A percentile compares a stretch with the other conserved stretches of the same genome.
Conservation (phyloP, 2,113 vertebrate genomes). For the Formicarius rufipectus region DNA sequence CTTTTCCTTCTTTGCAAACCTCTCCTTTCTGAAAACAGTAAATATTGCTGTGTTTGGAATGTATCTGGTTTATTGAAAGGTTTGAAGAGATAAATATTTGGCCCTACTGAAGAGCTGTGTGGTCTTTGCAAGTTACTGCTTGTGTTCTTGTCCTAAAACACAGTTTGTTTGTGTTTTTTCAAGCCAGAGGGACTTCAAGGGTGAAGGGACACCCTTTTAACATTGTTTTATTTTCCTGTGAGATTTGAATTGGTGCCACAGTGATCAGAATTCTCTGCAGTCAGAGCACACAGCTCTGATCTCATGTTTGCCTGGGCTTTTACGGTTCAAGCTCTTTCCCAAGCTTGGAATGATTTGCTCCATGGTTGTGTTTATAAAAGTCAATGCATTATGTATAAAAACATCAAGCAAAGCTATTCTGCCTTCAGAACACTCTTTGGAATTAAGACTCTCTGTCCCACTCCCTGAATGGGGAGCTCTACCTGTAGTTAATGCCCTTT, state of each 20-base stretch:
- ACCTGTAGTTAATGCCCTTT: not conserved
- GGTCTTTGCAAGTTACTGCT: not conserved
- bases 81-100: not conserved
- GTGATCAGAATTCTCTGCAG: fast-evolving
- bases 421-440: not conserved
- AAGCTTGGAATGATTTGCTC: not conserved
- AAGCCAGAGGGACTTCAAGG: not conserved
- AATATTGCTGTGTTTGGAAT: not conserved
- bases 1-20: not conserved
- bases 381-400: not conserved
- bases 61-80: not conserved
- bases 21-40: not conserved
- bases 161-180: not conserved
- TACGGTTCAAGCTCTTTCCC: not conserved
- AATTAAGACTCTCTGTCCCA: not conserved
- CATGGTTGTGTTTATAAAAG: not conserved
- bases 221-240: not conserved
- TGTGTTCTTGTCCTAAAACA: not conserved
- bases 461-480: not conserved
- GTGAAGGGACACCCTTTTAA: not conserved
- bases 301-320: not conserved
- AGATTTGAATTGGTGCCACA: not conserved
- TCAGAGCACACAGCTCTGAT: too few relatives aligned
- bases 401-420: not conserved
- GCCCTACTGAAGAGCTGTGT: not conserved